Evolutionary conservation across 2,888 invertebrate genomes (phyloP).

Genomic region (Erebia aethiops): DNA sequence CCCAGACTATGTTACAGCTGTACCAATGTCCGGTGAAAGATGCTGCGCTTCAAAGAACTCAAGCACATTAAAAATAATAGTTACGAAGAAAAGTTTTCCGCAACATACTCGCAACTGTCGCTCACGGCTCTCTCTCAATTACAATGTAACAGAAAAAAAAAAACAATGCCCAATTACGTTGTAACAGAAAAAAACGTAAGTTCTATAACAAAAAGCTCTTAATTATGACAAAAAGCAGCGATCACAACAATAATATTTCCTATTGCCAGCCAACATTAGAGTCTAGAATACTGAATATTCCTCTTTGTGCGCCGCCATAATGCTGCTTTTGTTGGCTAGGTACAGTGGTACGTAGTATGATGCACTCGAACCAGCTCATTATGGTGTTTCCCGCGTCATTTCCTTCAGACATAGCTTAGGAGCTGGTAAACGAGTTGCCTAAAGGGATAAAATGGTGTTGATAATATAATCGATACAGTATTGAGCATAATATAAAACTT

Average conservation of each 20-base stretch:
- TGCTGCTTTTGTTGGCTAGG: slow-evolving; percentile 52
- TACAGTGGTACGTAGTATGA: slow-evolving; percentile 38
- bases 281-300: slow-evolving; percentile 55
- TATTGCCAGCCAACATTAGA: slow-evolving; percentile 46
- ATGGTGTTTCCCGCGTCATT: slow-evolving; percentile 65
- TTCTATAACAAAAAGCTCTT: slow-evolving; percentile 21
- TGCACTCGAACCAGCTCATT: slow-evolving; percentile 64
- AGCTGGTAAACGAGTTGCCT: background rate
- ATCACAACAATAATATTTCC: slow-evolving; percentile 41
- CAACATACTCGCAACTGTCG: too few species aligned
- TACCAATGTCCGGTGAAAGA: too few species aligned
- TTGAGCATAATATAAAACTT: too few species aligned
- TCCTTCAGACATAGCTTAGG: slow-evolving; percentile 53
- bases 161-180: slow-evolving; percentile 23
- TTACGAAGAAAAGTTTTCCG: background rate
- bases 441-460: too few species aligned
- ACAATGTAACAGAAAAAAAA: background rate
- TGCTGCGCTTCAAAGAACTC: background rate
- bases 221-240: slow-evolving; percentile 25
- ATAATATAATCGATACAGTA: too few species aligned
- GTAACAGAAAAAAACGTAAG: slow-evolving; percentile 13
- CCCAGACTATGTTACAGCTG: too few species aligned
- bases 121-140: too few species aligned
- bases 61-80: slow-evolving; percentile 1
- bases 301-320: slow-evolving; percentile 59